Evolutionary conservation across 2,888 invertebrate genomes (phyloP).

Genomic region (Oligia latruncula): DNA sequence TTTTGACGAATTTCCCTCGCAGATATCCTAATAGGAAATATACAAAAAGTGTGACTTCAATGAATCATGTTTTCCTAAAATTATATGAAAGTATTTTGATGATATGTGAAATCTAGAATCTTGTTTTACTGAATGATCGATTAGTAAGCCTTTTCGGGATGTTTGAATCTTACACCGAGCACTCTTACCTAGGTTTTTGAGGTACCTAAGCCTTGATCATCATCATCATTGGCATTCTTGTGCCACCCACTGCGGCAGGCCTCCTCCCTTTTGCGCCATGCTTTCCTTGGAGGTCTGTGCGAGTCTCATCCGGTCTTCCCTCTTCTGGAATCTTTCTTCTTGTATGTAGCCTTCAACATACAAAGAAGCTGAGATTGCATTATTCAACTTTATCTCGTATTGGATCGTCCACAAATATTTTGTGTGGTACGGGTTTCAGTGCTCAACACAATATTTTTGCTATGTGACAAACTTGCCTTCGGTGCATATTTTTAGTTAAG

Average conservation of each 20-base stretch:
- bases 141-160: background rate
- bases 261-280: background rate
- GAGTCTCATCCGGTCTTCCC: background rate
- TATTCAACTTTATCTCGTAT: constrained; percentile 1
- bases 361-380: background rate
- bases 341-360: background rate
- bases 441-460: background rate
- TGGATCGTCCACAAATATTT: background rate
- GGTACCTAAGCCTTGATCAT: background rate
- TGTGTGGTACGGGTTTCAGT: constrained; percentile 1
- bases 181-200: background rate
- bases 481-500: background rate
- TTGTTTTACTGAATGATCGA: background rate
- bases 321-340: background rate
- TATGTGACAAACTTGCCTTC: background rate
- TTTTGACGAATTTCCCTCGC: constrained; percentile 30
- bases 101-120: background rate
- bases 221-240: background rate
- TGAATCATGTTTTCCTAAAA: constrained; percentile 37
- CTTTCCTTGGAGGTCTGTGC: background rate
- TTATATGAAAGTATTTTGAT: background rate
- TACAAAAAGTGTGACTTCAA: constrained; percentile 39
- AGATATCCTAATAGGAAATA: constrained; percentile 7
- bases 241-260: background rate
- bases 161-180: background rate